Evolutionary conservation across 2,888 invertebrate genomes (phyloP).

Genomic region (Polymixis flavicincta): DNA sequence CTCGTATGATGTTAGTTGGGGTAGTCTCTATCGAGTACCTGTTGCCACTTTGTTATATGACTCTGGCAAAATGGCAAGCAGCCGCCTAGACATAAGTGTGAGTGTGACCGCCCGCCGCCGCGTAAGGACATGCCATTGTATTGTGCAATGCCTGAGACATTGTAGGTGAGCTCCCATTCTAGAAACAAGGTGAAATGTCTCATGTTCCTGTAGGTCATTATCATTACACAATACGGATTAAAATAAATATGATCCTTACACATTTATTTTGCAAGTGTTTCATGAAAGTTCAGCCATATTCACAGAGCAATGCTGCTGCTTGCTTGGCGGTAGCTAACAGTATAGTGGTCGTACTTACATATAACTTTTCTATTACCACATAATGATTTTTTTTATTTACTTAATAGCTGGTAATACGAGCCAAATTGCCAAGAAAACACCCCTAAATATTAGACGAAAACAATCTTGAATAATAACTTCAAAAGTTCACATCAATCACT

Average conservation of each 20-base stretch:
- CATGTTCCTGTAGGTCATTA: too few species aligned
- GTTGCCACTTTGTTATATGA: background rate
- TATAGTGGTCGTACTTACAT: too few species aligned
- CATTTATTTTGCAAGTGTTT: background rate
- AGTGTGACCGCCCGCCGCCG: too few species aligned
- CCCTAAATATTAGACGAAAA: constrained; percentile 24
- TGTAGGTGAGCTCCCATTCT: background rate
- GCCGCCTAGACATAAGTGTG: too few species aligned
- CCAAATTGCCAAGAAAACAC: background rate
- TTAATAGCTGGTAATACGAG: background rate
- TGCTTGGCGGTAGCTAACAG: too few species aligned
- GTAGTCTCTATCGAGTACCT: background rate
- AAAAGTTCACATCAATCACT: constrained; percentile 49
- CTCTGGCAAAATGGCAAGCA: background rate
- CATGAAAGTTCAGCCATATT: too few species aligned
- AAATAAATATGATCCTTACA: too few species aligned
- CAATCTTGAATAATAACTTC: constrained; percentile 40
- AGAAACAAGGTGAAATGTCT: background rate
- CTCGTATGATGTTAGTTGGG: too few species aligned
- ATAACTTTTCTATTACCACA: background rate
- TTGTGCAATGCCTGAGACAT: background rate
- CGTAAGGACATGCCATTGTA: background rate
- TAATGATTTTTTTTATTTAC: background rate
- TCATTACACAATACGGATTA: too few species aligned
- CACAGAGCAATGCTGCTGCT: too few species aligned